Base-by-base conservation (phyloP, 2,113 vertebrate species). In the Apodemus speciosus region DNA sequence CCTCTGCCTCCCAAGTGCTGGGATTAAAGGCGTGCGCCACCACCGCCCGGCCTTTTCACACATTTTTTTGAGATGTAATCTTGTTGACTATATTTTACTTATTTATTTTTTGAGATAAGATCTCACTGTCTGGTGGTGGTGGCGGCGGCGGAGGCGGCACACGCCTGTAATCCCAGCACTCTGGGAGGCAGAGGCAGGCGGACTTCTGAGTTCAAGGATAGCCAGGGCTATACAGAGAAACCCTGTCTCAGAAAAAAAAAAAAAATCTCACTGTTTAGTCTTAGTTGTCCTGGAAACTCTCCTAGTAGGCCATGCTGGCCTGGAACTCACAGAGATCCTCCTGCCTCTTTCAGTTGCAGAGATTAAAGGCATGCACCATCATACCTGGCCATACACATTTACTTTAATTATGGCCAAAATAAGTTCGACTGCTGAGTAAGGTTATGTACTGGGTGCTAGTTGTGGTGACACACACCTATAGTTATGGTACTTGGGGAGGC, bases 341-440 rank as follows among this genome's bases (percentile, higher is more conserved):
- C 77, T 81, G 53, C 21, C 53, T 79, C 49, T 60, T 81, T 81
- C n/a, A 81, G 25, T 56, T 81, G 53, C n/a, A 25, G n/a, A 60
- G 14, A 60, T 81, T 60, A 81, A 81, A 30, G 56, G 23, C 56
- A 30, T 60, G 13, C 13, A 58, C 13, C 25, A 60, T 62, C 25
- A 64, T 84, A 62, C 58, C 40, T n/a, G 23, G 58, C 21, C 14
- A 51, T 76, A 53, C 56, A 86, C 64, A 72, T 90, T 80, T 92
- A 83, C 53, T 79, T 92, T 79, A 85, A 58, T 49, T 11, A 84
- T 90, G 53, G 15, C 60, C 35, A 32, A 73, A 94, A 40, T 93
- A 58, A 76, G 16, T 11, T 46, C 90, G 16, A 84, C 87, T 62
- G 84, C 64, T 89, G 43, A 92, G 21, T 79, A 79, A 81, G 10